Evolutionary conservation across 2,888 invertebrate species (phyloP).

Genomic region (Drosophila helvetica): DNA sequence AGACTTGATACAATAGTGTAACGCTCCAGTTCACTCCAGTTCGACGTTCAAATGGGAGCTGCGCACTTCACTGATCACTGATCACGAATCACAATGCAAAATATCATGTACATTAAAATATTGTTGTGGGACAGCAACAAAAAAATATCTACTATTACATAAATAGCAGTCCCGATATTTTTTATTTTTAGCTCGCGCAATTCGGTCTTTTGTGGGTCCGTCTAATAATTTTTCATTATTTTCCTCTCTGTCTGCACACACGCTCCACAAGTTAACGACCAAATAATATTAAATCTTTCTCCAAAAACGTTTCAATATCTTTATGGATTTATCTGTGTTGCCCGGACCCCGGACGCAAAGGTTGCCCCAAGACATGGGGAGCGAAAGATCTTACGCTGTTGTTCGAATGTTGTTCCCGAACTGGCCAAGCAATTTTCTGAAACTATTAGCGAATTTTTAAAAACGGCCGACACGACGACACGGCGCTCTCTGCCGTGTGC

Average conservation of each 20-base stretch:
- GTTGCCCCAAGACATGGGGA: neutral
- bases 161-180: slow-evolving; percentile 81
- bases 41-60: slow-evolving; percentile 3
- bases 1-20: neutral
- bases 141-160: slow-evolving; percentile 79
- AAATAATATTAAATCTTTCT: slow-evolving; percentile 29
- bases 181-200: slow-evolving; percentile 82
- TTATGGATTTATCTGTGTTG: slow-evolving; percentile 6
- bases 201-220: slow-evolving; percentile 50
- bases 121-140: slow-evolving; percentile 42
- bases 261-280: slow-evolving; percentile 30
- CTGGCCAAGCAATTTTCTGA: slow-evolving; percentile 81
- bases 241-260: slow-evolving; percentile 29
- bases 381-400: slow-evolving; percentile 77
- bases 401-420: slow-evolving; percentile 82
- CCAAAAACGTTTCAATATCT: slow-evolving; percentile 25
- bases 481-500: slow-evolving; percentile 17
- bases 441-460: slow-evolving; percentile 80
- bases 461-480: slow-evolving; percentile 46
- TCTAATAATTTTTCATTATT: slow-evolving; percentile 65
- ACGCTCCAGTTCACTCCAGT: slow-evolving; percentile 23
- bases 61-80: slow-evolving; percentile 48
- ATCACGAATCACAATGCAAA: slow-evolving; percentile 17
- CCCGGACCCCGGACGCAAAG: neutral
- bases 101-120: slow-evolving; percentile 21